phyloP scores from a whole-genome alignment of 2,797 vertebrate species.

The Serranus cabrilla region DNA sequence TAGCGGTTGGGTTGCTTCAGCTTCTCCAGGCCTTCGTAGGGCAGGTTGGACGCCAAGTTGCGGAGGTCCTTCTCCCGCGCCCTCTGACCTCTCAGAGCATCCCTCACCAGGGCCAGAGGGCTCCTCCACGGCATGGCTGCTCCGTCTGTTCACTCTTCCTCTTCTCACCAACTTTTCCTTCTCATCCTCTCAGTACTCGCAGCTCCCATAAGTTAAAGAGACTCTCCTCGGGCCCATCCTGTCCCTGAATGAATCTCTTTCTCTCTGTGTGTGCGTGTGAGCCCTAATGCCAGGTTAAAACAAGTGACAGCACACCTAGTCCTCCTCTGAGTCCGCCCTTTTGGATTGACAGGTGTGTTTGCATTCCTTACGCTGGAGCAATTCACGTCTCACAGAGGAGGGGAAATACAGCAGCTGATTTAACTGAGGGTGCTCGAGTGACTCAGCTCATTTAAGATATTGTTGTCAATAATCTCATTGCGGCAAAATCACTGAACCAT shows the following conservation, averaged over 20 bases:
- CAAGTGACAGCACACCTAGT: conserved; percentile 55
- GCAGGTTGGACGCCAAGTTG: conserved; percentile 88
- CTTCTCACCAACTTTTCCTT: conserved; percentile 46
- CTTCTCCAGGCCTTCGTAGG: conserved; percentile 82
- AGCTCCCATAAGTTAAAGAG: conserved; percentile 2
- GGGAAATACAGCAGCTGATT: neutral
- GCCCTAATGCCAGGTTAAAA: conserved; percentile 39
- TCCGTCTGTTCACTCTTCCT: conserved; percentile 8
- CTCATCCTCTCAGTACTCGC: conserved; percentile 40
- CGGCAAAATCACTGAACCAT: neutral
- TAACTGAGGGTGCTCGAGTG: neutral
- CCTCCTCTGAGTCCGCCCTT: conserved; percentile 59
- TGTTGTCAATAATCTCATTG: conserved; percentile 9
- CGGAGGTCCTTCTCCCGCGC: conserved; percentile 86
- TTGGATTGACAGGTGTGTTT: conserved; percentile 71
- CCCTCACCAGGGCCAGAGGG: conserved; percentile 75
- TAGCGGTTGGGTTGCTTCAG: conserved; percentile 89
- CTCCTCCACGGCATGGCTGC: conserved; percentile 78
- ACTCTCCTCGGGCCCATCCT: conserved; percentile 1
- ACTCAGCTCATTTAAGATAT: conserved; percentile 26
- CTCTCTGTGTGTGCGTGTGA: conserved; percentile 3
- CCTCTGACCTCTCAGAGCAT: conserved; percentile 76
- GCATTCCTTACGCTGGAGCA: conserved; percentile 63
- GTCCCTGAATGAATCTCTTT: conserved; percentile 16
- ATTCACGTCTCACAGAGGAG: neutral